These are phyloP conservation scores for Ceuthmochares aereus DNA, from an alignment of 2,113 vertebrate genomes.

Conservation along the genomic window DNA sequence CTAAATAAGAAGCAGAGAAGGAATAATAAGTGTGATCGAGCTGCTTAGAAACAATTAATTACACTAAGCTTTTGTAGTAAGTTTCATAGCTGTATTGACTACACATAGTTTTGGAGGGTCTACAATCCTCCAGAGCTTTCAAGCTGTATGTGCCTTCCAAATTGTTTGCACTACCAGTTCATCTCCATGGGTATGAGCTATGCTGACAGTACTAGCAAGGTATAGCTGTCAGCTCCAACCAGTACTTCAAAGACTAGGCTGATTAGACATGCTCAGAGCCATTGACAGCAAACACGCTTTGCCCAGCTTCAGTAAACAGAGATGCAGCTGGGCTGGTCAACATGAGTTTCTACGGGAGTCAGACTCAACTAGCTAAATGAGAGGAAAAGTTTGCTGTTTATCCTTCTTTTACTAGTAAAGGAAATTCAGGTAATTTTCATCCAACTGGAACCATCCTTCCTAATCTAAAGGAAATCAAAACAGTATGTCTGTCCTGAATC, in stretches of 20 bases:
- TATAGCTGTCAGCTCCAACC: background rate
- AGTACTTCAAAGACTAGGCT: background rate
- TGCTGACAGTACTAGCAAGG: background rate
- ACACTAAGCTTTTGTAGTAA: background rate
- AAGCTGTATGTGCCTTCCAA: background rate
- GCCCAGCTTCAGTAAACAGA: background rate
- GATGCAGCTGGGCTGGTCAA: background rate
- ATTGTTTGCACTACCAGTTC: background rate
- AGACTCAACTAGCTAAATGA: background rate
- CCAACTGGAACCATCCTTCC: background rate
- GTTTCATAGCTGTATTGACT: background rate
- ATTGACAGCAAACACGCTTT: background rate
- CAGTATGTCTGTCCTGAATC: background rate
- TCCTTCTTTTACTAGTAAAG: background rate
- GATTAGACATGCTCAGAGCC: background rate
- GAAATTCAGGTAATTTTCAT: background rate
- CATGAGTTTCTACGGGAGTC: background rate
- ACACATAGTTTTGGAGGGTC: background rate
- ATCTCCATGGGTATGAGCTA: background rate
- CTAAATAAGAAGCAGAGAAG: background rate
- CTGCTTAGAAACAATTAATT: background rate
- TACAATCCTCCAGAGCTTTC: background rate
- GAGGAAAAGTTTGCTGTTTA: background rate
- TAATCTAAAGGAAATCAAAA: background rate
- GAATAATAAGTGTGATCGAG: background rate